A percentile compares a stretch with the other conserved stretches of the same genome.
Conservation (phyloP, 2,888 invertebrate species). For the Ganaspis brasiliensis region DNA sequence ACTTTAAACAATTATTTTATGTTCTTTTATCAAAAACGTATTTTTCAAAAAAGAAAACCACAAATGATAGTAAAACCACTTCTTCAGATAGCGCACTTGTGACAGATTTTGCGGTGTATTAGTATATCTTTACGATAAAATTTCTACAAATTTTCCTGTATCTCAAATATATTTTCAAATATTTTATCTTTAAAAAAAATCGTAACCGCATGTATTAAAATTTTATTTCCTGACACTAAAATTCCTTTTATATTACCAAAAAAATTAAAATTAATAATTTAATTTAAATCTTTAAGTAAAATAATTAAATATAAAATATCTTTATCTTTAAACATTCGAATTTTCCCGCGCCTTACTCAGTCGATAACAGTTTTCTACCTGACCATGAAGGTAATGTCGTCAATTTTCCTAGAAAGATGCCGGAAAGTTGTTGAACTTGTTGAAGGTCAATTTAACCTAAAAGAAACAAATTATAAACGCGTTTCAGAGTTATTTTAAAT, state of each 20-base stretch:
- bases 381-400: not conserved
- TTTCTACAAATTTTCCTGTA: not conserved
- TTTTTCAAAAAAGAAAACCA: not conserved
- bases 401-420: not conserved
- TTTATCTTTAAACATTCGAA: not conserved
- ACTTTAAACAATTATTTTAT: not conserved
- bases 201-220: too few species aligned
- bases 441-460: conserved; percentile 30
- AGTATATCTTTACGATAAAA: not conserved
- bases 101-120: not conserved
- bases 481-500: not conserved
- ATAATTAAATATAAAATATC: not conserved
- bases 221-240: too few species aligned
- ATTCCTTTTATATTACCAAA: too few species aligned
- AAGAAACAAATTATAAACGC: not conserved
- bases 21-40: not conserved
- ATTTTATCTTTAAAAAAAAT: too few species aligned
- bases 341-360: not conserved
- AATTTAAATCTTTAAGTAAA: not conserved
- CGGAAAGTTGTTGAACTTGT: not conserved
- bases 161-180: not conserved
- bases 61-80: too few species aligned
- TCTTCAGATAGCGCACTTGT: too few species aligned
- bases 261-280: not conserved
- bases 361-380: not conserved